phyloP scores from a whole-genome alignment of 2,797 vertebrate species.

The Acanthiza pusilla region DNA sequence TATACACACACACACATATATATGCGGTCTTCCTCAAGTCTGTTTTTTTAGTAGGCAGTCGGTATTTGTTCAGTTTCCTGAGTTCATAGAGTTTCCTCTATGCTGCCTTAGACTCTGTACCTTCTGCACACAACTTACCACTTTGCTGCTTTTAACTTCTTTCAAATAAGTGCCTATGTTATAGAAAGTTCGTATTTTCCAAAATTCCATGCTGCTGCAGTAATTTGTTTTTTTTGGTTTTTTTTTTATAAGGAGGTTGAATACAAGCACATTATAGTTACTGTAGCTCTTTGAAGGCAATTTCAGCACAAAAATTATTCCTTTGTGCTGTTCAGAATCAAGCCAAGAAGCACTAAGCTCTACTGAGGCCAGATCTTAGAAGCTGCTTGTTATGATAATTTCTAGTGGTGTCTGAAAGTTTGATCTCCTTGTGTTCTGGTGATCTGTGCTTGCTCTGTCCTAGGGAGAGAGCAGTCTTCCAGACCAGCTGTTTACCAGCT shows the following conservation, averaged over 20 bases:
- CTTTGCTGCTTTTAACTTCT: not conserved
- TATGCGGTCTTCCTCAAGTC: not conserved
- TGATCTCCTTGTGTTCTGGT: not conserved
- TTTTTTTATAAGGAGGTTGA: not conserved
- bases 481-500: not conserved
- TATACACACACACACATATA: too few relatives aligned
- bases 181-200: not conserved
- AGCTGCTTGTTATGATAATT: not conserved
- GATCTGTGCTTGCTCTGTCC: not conserved
- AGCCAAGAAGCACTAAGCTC: not conserved
- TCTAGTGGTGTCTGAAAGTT: not conserved
- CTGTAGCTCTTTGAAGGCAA: not conserved
- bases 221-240: too few relatives aligned
- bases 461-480: not conserved
- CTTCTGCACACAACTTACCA: not conserved
- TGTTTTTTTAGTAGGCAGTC: not conserved
- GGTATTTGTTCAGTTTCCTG: not conserved
- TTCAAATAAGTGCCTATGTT: not conserved
- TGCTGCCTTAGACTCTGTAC: not conserved
- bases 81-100: not conserved
- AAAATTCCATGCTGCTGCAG: not conserved
- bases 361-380: not conserved
- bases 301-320: not conserved
- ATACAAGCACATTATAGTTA: not conserved
- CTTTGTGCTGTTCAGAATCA: not conserved